Evolutionary conservation across 2,113 vertebrate genomes (phyloP), one percentile per base, ranked within the genome.

Genomic region (Odocoileus hemionus): DNA sequence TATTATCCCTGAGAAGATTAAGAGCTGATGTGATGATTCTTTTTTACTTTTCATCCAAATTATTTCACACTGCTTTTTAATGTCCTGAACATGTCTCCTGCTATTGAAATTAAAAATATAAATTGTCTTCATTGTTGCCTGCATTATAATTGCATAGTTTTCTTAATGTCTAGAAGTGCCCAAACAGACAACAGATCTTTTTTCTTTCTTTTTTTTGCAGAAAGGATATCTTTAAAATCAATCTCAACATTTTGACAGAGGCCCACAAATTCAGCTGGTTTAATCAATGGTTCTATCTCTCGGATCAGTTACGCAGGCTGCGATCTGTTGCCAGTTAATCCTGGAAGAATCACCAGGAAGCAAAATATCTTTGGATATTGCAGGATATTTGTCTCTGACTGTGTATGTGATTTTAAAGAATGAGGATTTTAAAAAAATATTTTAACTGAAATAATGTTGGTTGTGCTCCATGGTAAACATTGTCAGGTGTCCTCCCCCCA

Each of bases 71-170:
- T 83, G 5, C 55, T 79, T 90, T 91, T 74, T 28, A 57, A 1
- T 93, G 36, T 97, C 30, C 58, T 91, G 7, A 28, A 55, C 64
- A 45, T 80, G 8, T 5, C 2, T 30, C 17, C 11, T 89, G 83
- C 17, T 95, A 45, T 25, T 95, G 78, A 89, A 30, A 82, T 86
- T 58, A 55, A 96, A 96, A 85, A 58, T 52, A 74, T 45, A 91
- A 82, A 45, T 60, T 47, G 7, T 19, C 6, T 84, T 84, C 57
- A 36, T 60, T 67, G 10, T 30, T 6, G 58, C 70, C 64, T 97
- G 5, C 87, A 57, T 85, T 91, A 89, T 57, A 78, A 79, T 61
- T 45, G 21, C 3, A 25, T 30, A 57, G 15, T 86, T 78, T 82
- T 58, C 8, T 21, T 33, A 83, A 86, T 52, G 54, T 47, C 28